A percentile compares a stretch with the other conserved stretches of the same genome.
phyloP scores from a whole-genome alignment of 2,888 invertebrate species.

The Epinotia demarniana region DNA sequence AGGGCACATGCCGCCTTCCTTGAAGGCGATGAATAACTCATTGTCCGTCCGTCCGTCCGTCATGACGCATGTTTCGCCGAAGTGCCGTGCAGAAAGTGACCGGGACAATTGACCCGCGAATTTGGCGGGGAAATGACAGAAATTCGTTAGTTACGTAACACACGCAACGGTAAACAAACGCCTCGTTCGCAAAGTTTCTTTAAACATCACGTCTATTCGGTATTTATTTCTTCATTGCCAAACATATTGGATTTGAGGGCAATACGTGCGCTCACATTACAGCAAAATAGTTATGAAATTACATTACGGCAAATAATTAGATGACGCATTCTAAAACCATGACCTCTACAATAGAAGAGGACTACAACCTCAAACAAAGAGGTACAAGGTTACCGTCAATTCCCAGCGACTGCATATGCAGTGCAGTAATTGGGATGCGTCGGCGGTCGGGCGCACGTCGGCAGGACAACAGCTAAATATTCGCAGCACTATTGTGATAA shows the following conservation, averaged over 20 bases:
- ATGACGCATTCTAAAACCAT: conserved; percentile 44
- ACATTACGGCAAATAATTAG: conserved; percentile 7
- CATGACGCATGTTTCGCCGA: conserved; percentile 82
- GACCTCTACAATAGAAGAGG: conserved; percentile 34
- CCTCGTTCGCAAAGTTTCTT: neutral
- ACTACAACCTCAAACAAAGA: conserved; percentile 43
- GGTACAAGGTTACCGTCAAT: conserved; percentile 42
- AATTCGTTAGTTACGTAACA: conserved; percentile 39
- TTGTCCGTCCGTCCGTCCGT: conserved; percentile 81
- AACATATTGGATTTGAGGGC: neutral
- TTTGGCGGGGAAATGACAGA: conserved; percentile 52
- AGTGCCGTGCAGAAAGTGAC: conserved; percentile 74
- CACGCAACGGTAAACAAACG: conserved; percentile 31
- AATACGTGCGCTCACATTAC: neutral
- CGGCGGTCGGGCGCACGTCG: conserved; percentile 68
- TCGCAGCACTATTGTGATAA: conserved; percentile 83
- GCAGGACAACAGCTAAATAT: conserved; percentile 79
- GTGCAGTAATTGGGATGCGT: conserved; percentile 79
- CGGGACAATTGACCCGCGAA: conserved; percentile 76
- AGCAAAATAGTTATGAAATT: neutral
- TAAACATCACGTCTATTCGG: neutral
- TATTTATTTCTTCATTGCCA: neutral
- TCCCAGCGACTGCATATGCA: conserved; percentile 62
- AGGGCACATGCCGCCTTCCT: conserved; percentile 79
- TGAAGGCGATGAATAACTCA: conserved; percentile 84